These are phyloP conservation scores for Eupeodes latifasciatus DNA, from an alignment of 2,888 invertebrate species.

Conservation along the genomic window DNA sequence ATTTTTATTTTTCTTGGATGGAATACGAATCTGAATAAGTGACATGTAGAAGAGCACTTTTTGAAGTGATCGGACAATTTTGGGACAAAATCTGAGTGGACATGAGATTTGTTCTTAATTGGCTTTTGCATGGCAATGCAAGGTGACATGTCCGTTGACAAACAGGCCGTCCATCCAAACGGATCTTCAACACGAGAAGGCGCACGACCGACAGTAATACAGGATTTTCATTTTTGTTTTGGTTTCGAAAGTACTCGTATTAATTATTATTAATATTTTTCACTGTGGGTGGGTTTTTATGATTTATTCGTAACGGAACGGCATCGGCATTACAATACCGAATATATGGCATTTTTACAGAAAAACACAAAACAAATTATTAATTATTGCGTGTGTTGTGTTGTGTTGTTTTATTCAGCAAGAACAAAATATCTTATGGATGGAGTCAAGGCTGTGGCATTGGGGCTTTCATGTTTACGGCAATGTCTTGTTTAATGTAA, in stretches of 20 bases:
- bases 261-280: slow-evolving; percentile 38
- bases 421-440: neutral
- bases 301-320: slow-evolving; percentile 47
- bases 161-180: neutral
- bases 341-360: slow-evolving; percentile 30
- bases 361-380: neutral
- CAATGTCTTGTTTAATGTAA: slow-evolving; percentile 48
- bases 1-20: slow-evolving; percentile 26
- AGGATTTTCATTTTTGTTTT: slow-evolving; percentile 2
- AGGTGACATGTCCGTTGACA: slow-evolving; percentile 31
- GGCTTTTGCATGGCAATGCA: slow-evolving; percentile 24
- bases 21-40: too few relatives aligned
- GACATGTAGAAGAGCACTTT: slow-evolving; percentile 25
- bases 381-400: slow-evolving; percentile 19
- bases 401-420: neutral
- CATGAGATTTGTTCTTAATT: slow-evolving; percentile 49
- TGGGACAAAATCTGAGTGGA: slow-evolving; percentile 31
- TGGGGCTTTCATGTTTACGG: slow-evolving; percentile 34
- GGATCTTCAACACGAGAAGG: slow-evolving; percentile 10
- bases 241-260: slow-evolving; percentile 30
- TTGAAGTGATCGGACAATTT: slow-evolving; percentile 13
- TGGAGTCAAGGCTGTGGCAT: slow-evolving; percentile 46
- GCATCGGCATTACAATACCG: slow-evolving; percentile 34
- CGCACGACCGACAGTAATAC: neutral
- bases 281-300: slow-evolving; percentile 36